These are phyloP conservation scores for Patagioenas fasciata DNA, from an alignment of 2,113 vertebrate genomes.

Conservation along the genomic window DNA sequence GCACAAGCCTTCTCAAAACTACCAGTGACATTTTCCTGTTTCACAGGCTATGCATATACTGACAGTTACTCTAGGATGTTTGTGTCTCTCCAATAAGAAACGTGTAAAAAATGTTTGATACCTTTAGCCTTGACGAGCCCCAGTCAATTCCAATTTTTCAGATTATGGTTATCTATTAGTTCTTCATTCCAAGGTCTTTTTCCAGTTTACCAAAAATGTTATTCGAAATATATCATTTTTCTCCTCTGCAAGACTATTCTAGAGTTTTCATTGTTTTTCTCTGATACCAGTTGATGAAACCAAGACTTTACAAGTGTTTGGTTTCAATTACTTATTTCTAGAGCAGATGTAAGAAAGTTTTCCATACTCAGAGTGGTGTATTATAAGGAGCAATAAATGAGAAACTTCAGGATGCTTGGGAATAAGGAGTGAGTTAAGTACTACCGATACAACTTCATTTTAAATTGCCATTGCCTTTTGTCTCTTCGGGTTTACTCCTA, in stretches of 20 bases:
- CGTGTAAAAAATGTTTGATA: neutral
- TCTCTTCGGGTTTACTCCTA: neutral
- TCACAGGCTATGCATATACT: neutral
- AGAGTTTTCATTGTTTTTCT: neutral
- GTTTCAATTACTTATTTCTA: neutral
- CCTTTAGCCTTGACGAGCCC: neutral
- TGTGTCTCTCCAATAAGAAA: neutral
- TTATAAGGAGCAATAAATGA: neutral
- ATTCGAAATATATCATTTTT: neutral
- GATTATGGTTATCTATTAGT: neutral
- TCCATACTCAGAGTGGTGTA: neutral
- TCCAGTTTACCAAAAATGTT: neutral
- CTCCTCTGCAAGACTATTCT: neutral
- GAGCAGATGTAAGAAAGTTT: neutral
- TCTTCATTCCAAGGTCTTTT: neutral
- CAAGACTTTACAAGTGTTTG: neutral
- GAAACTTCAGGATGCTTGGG: neutral
- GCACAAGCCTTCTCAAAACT: neutral
- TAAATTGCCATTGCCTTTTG: neutral
- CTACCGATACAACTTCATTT: neutral
- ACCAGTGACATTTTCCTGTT: neutral
- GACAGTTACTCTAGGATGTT: neutral
- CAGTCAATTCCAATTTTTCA: neutral
- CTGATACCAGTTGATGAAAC: neutral
- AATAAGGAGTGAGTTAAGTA: neutral